Percentiles rank a stretch among this genome's conserved stretches.
Evolutionary conservation across 2,797 vertebrate species (phyloP).

Genomic region (Gallinago solitaria): DNA sequence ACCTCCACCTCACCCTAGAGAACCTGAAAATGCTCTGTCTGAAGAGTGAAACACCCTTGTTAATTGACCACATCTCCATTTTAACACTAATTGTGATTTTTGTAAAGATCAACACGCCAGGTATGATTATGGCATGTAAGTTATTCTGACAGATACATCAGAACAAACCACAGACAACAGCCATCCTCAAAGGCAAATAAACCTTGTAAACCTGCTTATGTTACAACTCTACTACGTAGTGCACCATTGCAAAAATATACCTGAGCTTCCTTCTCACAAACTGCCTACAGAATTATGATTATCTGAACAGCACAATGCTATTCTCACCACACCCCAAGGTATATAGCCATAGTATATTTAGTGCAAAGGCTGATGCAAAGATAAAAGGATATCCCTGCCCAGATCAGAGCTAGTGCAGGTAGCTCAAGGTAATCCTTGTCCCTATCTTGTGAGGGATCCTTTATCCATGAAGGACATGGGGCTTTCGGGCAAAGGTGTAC

Average conservation of each 20-base stretch:
- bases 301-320: background rate
- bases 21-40: background rate
- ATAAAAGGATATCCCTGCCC: background rate
- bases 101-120: background rate
- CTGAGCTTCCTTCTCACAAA: background rate
- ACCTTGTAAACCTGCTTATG: background rate
- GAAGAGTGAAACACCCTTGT: background rate
- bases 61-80: background rate
- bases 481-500: background rate
- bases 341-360: background rate
- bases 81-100: background rate
- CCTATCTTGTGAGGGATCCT: background rate
- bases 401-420: background rate
- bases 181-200: background rate
- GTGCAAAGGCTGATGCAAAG: background rate
- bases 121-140: background rate
- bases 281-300: background rate
- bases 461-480: background rate
- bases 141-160: background rate
- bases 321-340: too few species aligned
- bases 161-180: background rate
- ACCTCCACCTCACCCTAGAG: background rate
- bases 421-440: background rate
- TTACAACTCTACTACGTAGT: background rate
- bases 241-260: background rate